A percentile compares a stretch with the other conserved stretches of the same genome.
Evolutionary conservation across 2,113 vertebrate genomes (phyloP).

Genomic region (Dermatemys mawii): DNA sequence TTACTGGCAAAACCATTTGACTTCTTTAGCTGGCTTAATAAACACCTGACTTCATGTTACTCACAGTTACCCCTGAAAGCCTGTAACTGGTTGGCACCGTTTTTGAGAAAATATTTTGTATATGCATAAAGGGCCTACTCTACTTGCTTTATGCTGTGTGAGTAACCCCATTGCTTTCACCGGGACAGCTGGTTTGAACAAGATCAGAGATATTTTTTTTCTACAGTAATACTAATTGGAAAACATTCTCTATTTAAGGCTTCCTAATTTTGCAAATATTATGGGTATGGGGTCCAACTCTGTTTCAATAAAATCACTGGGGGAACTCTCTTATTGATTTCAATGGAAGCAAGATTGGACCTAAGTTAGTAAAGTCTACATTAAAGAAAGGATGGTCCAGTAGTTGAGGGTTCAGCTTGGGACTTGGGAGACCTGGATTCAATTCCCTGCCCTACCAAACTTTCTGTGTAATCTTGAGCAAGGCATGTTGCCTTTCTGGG

Average conservation of each 20-base stretch:
- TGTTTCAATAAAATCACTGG: background rate
- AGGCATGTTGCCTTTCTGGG: background rate
- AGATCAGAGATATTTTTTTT: slow-evolving; percentile 12
- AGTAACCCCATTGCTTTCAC: slow-evolving; percentile 52
- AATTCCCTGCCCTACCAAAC: background rate
- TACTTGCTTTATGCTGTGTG: slow-evolving; percentile 44
- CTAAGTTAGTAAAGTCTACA: accelerated
- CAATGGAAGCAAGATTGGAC: background rate
- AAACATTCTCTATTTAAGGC: background rate
- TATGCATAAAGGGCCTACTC: background rate
- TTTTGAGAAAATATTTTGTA: slow-evolving; percentile 50
- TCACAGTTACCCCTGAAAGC: background rate
- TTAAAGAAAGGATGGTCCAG: background rate
- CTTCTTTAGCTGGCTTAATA: background rate
- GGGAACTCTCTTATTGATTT: background rate
- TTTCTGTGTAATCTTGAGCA: background rate
- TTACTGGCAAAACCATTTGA: background rate
- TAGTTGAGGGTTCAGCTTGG: background rate
- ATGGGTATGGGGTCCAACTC: background rate
- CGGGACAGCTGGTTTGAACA: slow-evolving; percentile 49
- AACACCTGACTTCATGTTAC: background rate
- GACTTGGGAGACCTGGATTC: background rate
- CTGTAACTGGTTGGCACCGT: slow-evolving; percentile 1
- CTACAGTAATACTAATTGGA: background rate
- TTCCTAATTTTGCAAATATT: background rate